These are phyloP conservation scores for Perca flavescens DNA, from an alignment of 2,113 vertebrate species.

Conservation along the genomic window DNA sequence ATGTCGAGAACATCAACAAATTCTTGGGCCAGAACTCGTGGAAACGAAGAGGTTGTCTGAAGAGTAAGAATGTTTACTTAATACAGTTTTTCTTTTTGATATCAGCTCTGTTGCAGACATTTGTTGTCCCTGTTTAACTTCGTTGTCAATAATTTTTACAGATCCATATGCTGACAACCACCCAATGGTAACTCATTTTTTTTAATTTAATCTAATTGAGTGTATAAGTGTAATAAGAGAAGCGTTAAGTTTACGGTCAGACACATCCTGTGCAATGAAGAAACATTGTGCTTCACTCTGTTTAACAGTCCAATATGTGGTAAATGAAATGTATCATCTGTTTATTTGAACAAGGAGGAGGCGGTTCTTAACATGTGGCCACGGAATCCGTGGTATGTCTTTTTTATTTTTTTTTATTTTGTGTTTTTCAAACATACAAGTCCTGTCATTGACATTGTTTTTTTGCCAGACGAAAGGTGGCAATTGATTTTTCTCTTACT, in stretches of 20 bases:
- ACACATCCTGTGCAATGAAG: neutral
- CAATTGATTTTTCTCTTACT: slow-evolving; percentile 27
- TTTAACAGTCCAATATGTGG: slow-evolving; percentile 15
- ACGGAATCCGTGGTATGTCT: slow-evolving; percentile 73
- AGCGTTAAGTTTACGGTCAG: neutral
- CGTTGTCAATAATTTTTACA: slow-evolving; percentile 33
- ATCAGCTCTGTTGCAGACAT: neutral
- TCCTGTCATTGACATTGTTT: slow-evolving; percentile 1
- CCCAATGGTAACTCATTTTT: slow-evolving; percentile 61
- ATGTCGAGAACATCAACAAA: slow-evolving; percentile 74
- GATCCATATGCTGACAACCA: slow-evolving; percentile 79
- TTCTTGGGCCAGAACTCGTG: slow-evolving; percentile 62
- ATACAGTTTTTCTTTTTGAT: neutral
- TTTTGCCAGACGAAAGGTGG: slow-evolving; percentile 9
- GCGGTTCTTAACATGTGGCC: slow-evolving; percentile 54
- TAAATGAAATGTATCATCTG: neutral
- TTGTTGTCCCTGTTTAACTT: neutral
- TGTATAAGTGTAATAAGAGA: neutral
- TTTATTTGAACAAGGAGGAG: slow-evolving; percentile 77
- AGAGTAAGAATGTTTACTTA: slow-evolving; percentile 72
- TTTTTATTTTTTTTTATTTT: neutral
- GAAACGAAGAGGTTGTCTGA: slow-evolving; percentile 70
- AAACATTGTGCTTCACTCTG: neutral
- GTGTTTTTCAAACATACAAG: neutral
- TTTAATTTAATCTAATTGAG: neutral